Conservation (phyloP, 2,797 vertebrate species). For the Gadopsis marmoratus region DNA sequence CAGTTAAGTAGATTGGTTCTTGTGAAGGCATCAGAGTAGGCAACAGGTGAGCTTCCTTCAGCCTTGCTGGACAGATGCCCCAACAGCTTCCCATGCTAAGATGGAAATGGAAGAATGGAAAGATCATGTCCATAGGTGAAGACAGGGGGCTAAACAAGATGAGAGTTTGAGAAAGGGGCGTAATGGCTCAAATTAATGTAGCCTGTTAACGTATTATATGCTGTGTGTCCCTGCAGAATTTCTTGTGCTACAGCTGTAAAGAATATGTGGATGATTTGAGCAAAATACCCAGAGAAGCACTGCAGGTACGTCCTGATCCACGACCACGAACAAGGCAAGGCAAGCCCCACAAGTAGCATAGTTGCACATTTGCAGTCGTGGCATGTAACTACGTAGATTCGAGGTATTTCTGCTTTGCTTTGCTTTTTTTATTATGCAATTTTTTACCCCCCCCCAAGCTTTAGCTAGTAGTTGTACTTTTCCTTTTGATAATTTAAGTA, state of each 20-base stretch:
- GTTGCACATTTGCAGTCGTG: neutral
- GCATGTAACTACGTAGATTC: neutral
- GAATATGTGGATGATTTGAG: constrained; percentile 96
- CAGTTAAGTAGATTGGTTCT: neutral
- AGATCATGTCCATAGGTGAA: constrained; percentile 40
- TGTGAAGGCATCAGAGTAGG: constrained; percentile 7
- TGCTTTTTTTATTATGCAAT: neutral
- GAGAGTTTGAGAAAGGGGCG: neutral
- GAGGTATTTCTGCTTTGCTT: neutral
- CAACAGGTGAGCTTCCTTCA: constrained; percentile 48
- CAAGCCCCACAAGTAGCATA: too few relatives aligned
- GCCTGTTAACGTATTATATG: neutral
- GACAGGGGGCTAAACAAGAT: constrained; percentile 20
- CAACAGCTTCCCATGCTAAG: constrained; percentile 23
- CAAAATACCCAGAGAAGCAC: constrained; percentile 87
- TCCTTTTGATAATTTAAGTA: neutral
- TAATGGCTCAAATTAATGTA: neutral
- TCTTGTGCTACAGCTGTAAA: constrained; percentile 94
- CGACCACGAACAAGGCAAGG: neutral
- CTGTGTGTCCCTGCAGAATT: constrained; percentile 85
- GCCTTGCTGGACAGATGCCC: constrained; percentile 29
- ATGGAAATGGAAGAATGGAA: constrained; percentile 26
- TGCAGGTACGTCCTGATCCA: constrained; percentile 83
- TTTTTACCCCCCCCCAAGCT: neutral
- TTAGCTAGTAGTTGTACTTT: neutral